Base-by-base conservation (phyloP, 1,140 invertebrate genomes). In the Artemia franciscana region DNA sequence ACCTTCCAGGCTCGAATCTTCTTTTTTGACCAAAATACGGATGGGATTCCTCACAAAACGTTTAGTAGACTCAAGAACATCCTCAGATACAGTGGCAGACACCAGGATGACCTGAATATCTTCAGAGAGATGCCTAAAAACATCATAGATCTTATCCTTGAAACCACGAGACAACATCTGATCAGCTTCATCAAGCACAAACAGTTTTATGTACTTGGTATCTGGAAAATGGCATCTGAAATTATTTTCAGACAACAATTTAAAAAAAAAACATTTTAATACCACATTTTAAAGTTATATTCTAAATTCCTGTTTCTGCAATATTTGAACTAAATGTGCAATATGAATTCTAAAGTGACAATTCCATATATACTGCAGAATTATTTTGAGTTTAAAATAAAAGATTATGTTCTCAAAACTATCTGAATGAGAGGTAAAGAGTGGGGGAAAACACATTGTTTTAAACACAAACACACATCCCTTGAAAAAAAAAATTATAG, bases 131-230 rank as follows among this genome's bases (percentile, higher is more conserved):
- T 83, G 84, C 74, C 87, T 88, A 77, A 98, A 98, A 58, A 98
- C 92, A 78, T 98, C 92, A 73, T 98, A 93, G 72, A 99, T 98
- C 76, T 98, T 94, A 76, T 99, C 95, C 75, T 98, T 98, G 73
- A 99, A 99, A 66, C 96, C 95, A 75, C 93, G 80, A 25, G 93
- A 97, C 72, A 99, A 84, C 94, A 99, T 98, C 78, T 99, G 95
- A 77, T 99, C 96, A 68, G 96, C 95, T 78, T 99, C 96, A 76
- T 99, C 96, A 65, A 99, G 80, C 4, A 99, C 93, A 73, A 99
- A 98, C 71, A 98, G 82, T 75, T 93, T 95, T 69, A 99, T 98
- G 67, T 80, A 78, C 71, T 81, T 78, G 69, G 90, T 82, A 63
- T 69, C 73, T 74, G 64, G 5, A 68, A 64, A 59, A 62, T 26